A percentile compares a stretch with the other conserved stretches of the same genome.
These are phyloP conservation scores for Diadema setosum DNA, from an alignment of 35 echinoderm and acorn worm species.

Conservation along the genomic window DNA sequence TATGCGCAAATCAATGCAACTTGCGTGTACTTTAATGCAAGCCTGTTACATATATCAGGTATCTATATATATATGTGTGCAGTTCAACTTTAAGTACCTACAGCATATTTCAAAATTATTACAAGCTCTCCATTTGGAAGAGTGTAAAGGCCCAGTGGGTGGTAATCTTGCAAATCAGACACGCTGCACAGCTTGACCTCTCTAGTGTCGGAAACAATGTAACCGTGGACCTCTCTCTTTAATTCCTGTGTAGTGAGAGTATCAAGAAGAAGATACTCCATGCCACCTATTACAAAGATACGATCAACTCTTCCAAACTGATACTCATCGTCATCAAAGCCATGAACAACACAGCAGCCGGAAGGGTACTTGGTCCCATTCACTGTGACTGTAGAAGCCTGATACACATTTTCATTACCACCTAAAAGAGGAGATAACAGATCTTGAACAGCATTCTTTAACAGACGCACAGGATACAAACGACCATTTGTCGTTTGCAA, in stretches of 20 bases:
- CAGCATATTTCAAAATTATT: too few species aligned
- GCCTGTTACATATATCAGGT: background rate
- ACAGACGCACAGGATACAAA: background rate
- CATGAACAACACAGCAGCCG: slow-evolving; percentile 27
- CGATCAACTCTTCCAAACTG: background rate
- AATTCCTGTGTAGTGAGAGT: background rate
- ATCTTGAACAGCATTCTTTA: background rate
- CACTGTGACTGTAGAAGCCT: slow-evolving; percentile 13
- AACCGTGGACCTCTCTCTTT: slow-evolving; percentile 24
- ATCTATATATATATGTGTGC: too few species aligned
- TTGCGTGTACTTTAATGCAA: background rate
- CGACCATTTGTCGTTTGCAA: too few species aligned
- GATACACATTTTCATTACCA: too few species aligned
- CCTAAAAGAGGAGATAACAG: too few species aligned
- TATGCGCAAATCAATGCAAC: background rate
- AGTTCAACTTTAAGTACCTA: too few species aligned
- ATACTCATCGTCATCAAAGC: slow-evolving; percentile 15
- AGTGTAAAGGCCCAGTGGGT: too few species aligned
- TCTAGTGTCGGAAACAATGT: slow-evolving; percentile 24
- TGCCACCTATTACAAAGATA: slow-evolving; percentile 36
- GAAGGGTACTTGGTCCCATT: background rate
- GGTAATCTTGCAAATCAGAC: too few species aligned
- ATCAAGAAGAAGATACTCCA: slow-evolving; percentile 39
- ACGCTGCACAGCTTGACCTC: background rate
- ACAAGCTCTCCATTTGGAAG: too few species aligned